These are phyloP conservation scores for Meloe dianella DNA, from an alignment of 2,888 invertebrate species.

Conservation along the genomic window DNA sequence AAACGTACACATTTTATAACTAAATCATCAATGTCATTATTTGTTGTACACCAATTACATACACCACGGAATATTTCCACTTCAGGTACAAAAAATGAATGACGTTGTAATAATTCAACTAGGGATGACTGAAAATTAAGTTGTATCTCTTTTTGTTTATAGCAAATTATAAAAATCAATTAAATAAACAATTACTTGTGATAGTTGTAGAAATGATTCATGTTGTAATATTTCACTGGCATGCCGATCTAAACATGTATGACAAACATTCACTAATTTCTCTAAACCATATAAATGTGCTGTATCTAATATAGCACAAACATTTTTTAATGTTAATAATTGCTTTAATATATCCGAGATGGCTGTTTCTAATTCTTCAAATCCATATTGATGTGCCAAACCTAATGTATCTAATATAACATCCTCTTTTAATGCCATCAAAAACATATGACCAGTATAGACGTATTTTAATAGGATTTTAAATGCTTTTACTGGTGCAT, in stretches of 20 bases:
- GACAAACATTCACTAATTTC: constrained; percentile 78
- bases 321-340: constrained; percentile 85
- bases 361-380: constrained; percentile 86
- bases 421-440: constrained; percentile 71
- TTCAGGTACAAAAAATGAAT: constrained; percentile 96
- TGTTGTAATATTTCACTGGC: constrained; percentile 84
- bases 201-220: constrained; percentile 82
- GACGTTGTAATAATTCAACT: constrained; percentile 83
- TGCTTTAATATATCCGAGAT: constrained; percentile 93
- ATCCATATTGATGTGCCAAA: constrained; percentile 95
- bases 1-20: constrained; percentile 73
- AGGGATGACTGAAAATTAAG: constrained; percentile 71
- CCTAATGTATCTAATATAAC: constrained; percentile 77
- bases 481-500: constrained; percentile 83
- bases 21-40: constrained; percentile 62
- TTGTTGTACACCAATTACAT: constrained; percentile 83
- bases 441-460: constrained; percentile 83
- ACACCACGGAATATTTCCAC: constrained; percentile 94
- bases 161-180: not conserved
- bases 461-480: constrained; percentile 93
- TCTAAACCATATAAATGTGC: constrained; percentile 77
- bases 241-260: constrained; percentile 88
- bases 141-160: not conserved
- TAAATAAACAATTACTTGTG: constrained; percentile 68
- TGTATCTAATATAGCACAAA: constrained; percentile 93